These are phyloP conservation scores for Apodemus sylvaticus DNA, from an alignment of 2,113 vertebrate species.

Conservation along the genomic window DNA sequence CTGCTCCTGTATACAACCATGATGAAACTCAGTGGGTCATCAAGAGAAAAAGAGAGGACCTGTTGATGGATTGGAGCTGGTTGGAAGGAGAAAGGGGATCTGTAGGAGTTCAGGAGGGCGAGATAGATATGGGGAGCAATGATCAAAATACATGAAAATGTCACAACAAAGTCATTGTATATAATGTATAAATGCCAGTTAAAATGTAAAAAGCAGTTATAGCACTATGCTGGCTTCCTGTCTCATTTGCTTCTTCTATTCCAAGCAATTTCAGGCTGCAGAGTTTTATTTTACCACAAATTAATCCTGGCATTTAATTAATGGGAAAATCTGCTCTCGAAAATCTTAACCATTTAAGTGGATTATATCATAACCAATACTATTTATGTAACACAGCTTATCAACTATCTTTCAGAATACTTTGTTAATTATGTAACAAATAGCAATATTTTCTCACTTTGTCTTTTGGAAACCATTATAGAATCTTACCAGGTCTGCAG, in stretches of 20 bases:
- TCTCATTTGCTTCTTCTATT: neutral
- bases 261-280: neutral
- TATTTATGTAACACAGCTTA: neutral
- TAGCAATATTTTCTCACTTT: neutral
- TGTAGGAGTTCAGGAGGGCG: neutral
- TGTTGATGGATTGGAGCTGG: neutral
- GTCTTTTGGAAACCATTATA: neutral
- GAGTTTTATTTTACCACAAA: neutral
- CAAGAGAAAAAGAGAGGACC: neutral
- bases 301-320: conserved; percentile 14
- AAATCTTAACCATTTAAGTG: neutral
- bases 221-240: neutral
- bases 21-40: neutral
- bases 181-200: neutral
- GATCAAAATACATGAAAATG: neutral
- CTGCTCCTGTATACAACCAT: neutral
- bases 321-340: neutral
- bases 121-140: neutral
- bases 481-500: neutral
- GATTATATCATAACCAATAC: neutral
- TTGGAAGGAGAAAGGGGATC: neutral
- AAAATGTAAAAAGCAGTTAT: neutral
- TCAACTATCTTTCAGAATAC: neutral
- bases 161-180: neutral
- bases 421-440: neutral